Conservation (phyloP, 2,888 invertebrate genomes). For the Mylabris sibirica region DNA sequence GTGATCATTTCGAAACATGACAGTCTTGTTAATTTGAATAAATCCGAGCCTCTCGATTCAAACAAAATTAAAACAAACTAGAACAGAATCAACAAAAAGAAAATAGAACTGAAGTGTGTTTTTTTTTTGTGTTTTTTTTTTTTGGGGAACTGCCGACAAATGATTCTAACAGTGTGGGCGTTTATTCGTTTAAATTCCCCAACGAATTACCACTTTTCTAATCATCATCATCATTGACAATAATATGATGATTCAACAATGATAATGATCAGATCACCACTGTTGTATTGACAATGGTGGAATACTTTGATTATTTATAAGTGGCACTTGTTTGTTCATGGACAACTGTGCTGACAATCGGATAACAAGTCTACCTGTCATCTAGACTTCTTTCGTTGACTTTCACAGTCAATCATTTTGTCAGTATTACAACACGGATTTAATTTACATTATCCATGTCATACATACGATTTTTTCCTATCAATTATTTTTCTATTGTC, state of each 20-base stretch:
- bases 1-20: constrained; percentile 12
- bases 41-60: constrained; percentile 23
- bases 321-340: neutral
- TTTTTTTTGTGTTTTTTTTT: too few relatives aligned
- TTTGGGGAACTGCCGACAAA: neutral
- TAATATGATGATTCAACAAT: neutral
- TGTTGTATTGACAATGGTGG: neutral
- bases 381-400: neutral
- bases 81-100: neutral
- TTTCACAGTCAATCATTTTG: neutral
- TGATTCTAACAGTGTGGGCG: constrained; percentile 22
- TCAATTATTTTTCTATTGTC: constrained; percentile 3
- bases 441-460: constrained; percentile 1
- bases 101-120: neutral
- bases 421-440: neutral
- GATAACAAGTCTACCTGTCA: constrained; percentile 1
- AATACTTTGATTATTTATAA: constrained; percentile 2
- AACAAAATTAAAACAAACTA: constrained; percentile 20
- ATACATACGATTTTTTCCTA: neutral
- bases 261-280: neutral
- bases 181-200: neutral
- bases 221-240: neutral
- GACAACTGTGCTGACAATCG: neutral
- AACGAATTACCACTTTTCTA: neutral
- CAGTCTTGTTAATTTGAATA: constrained; percentile 35